Evolutionary conservation across 92 coral and sea anemone genomes (phyloP).

Genomic region (Desmophyllum pertusum): DNA sequence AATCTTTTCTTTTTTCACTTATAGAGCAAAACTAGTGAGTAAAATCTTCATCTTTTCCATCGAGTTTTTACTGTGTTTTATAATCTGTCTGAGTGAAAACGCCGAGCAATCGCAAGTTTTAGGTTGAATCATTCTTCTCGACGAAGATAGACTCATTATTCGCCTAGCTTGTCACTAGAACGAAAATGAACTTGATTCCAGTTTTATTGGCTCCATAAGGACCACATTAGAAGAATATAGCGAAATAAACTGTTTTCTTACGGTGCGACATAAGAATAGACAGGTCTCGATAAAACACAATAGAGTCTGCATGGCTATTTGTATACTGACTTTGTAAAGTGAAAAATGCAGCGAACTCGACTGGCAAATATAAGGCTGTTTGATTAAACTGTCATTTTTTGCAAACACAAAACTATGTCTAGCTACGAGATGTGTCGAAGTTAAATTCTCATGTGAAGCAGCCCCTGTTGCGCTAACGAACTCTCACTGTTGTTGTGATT

Average conservation of each 20-base stretch:
- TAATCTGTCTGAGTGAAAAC: not conserved
- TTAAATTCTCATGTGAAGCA: not conserved
- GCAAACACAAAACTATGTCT: slow-evolving; percentile 2
- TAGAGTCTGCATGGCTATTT: not conserved
- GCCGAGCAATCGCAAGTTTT: not conserved
- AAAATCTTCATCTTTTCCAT: not conserved
- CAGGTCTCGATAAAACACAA: not conserved
- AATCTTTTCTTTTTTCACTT: too few species aligned
- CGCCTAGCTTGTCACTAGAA: not conserved
- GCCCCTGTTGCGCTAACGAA: not conserved
- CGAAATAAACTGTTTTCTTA: not conserved
- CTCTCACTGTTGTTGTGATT: not conserved
- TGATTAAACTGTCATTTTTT: not conserved
- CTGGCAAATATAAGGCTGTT: not conserved
- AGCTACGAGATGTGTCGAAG: not conserved
- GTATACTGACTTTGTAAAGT: not conserved
- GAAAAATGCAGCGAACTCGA: not conserved
- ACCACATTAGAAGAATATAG: not conserved
- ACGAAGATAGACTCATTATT: not conserved
- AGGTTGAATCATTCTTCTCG: not conserved
- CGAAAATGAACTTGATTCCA: not conserved
- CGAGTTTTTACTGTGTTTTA: not conserved
- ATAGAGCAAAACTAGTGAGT: not conserved
- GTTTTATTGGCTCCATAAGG: not conserved
- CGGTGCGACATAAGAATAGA: not conserved